Evolutionary conservation across 2,888 invertebrate genomes (phyloP), one percentile per base, ranked within the genome.

Genomic region (Sinohyriopsis cumingii): DNA sequence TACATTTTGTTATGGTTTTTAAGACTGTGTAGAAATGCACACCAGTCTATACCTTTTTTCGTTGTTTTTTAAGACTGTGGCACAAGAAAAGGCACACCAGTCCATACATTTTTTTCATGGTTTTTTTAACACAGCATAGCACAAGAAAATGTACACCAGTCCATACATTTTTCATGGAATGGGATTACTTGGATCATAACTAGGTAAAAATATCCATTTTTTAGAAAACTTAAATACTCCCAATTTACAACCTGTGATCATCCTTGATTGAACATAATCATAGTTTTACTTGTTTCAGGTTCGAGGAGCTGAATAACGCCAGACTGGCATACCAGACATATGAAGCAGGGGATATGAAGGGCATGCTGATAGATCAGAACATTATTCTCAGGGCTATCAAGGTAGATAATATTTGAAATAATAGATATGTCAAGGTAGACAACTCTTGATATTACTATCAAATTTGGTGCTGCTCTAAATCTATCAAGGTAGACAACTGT

Each of bases 281-380:
- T 25, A 18, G n/a, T 62, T 5, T 9, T 15, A 55, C 69, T n/a
- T 45, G 45, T 57, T 70, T 6, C 73, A 88, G 88, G 53, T 88
- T 85, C 76, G 83, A 86, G 63, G 86, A 86, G 60, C 65, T 89
- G 1, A 81, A 86, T 69, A 79, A 83, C 63, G 82, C 86, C 28
- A 75, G 88, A 9, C 71, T 88, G 66, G 86, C 88, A 5, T 89
- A 85, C 77, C 81, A 82, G 75, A 79, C 84, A 2, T 88, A 87
- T 73, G 89, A 88, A 71, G 81, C 82, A 9, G 71, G 67, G 6
- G 88, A 88, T 71, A 86, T 85, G 79, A 88, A 86, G 67, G 89
- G 89, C 1, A 81, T 89, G 80, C 19, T 73, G 12, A 63, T 86
- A 9, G 79, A 85, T 55, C 75, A 84, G 69, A 78, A 82, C n/a